Evolutionary conservation across 2,113 vertebrate species (phyloP).

Genomic region (Alexandromys fortis): DNA sequence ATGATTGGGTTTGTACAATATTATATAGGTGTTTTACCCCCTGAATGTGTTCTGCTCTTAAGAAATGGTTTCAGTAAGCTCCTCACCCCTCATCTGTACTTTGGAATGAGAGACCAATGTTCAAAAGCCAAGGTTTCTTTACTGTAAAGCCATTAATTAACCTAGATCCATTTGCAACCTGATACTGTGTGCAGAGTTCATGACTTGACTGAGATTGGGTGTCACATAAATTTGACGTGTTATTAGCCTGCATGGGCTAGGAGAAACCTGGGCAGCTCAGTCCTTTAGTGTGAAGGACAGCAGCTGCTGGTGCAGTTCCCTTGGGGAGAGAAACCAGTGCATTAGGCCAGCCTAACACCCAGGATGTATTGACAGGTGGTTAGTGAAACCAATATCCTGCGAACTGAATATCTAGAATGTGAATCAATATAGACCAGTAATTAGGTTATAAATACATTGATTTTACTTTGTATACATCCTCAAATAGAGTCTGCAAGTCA

Average conservation of each 20-base stretch:
- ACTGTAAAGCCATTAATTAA: background rate
- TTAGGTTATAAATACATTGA: constrained; percentile 9
- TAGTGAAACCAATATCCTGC: constrained; percentile 62
- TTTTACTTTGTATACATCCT: constrained; percentile 66
- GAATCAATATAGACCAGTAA: constrained; percentile 59
- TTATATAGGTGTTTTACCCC: background rate
- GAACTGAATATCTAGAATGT: constrained; percentile 51
- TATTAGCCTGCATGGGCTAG: constrained; percentile 54
- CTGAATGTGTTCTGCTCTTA: background rate
- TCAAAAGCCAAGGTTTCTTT: constrained; percentile 24
- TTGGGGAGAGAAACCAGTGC: background rate
- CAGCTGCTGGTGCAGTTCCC: constrained; percentile 37
- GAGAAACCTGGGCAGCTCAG: constrained; percentile 31
- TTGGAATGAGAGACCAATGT: background rate
- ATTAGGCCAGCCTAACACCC: constrained; percentile 57
- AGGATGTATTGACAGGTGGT: constrained; percentile 73
- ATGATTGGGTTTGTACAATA: constrained; percentile 7
- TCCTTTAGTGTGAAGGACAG: constrained; percentile 50
- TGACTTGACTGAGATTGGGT: constrained; percentile 26
- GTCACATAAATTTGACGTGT: constrained; percentile 52
- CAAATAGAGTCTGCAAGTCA: constrained; percentile 46
- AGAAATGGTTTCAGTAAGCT: constrained; percentile 29
- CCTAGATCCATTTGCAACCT: constrained; percentile 15
- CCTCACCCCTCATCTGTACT: background rate
- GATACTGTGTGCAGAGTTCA: constrained; percentile 5